Conservation (phyloP, 2,888 invertebrate genomes). For the Drosophila tanythrix region DNA sequence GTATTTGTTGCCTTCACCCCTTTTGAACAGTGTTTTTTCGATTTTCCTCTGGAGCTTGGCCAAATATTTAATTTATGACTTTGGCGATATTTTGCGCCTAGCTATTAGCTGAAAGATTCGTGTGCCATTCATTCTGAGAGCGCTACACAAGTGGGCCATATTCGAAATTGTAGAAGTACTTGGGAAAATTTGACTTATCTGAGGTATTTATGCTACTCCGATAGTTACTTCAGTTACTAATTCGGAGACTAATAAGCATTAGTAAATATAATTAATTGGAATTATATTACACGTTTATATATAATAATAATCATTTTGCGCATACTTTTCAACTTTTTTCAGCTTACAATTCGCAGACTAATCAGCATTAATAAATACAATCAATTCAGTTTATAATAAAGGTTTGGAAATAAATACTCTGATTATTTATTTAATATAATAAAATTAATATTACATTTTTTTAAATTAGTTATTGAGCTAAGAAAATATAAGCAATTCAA, state of each 20-base stretch:
- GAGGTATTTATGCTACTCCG: neutral
- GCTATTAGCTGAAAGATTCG: conserved; percentile 61
- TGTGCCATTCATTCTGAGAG: conserved; percentile 60
- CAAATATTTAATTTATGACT: conserved; percentile 84
- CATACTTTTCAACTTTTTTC: too few relatives aligned
- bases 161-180: conserved; percentile 5
- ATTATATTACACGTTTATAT: too few relatives aligned
- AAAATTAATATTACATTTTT: neutral
- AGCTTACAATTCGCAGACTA: too few relatives aligned
- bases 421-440: neutral
- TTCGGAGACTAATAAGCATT: too few relatives aligned
- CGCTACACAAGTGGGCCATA: conserved; percentile 40
- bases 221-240: too few relatives aligned
- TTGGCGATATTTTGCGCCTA: conserved; percentile 77
- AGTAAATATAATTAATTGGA: too few relatives aligned
- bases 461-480: neutral
- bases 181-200: neutral
- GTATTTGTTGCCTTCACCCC: conserved; percentile 63
- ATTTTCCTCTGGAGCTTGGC: conserved; percentile 33
- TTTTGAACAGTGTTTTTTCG: conserved; percentile 15
- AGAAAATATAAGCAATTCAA: neutral
- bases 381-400: too few relatives aligned
- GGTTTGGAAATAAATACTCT: too few relatives aligned
- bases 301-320: too few relatives aligned
- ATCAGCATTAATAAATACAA: too few relatives aligned